phyloP scores from a whole-genome alignment of 2,888 invertebrate species.

The Eulithis prunata region DNA sequence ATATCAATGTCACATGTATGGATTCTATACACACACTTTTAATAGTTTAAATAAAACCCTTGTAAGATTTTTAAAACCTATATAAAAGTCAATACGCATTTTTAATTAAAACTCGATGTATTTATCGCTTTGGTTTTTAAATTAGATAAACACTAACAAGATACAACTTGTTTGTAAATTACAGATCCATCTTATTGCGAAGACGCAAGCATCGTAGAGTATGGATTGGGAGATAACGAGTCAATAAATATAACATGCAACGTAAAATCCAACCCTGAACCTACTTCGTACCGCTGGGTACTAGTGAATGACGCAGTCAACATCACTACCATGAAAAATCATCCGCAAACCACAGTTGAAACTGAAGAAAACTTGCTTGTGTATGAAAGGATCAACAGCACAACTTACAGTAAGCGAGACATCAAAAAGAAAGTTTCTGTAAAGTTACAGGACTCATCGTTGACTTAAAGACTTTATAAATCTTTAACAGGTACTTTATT shows the following conservation, averaged over 20 bases:
- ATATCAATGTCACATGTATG: conserved; percentile 71
- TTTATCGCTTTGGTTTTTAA: too few relatives aligned
- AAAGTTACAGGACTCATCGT: too few relatives aligned
- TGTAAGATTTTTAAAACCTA: too few relatives aligned
- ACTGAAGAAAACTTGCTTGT: conserved; percentile 58
- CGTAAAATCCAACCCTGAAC: conserved; percentile 64
- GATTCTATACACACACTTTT: neutral
- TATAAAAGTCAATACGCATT: too few relatives aligned
- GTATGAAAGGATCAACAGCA: conserved; percentile 65
- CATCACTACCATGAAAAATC: conserved; percentile 48
- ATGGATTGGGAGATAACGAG: conserved; percentile 67
- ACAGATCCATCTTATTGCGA: conserved; percentile 71
- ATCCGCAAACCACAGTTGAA: conserved; percentile 53
- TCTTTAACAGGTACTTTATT: conserved; percentile 57
- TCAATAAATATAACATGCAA: conserved; percentile 70
- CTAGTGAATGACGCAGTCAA: conserved; percentile 62
- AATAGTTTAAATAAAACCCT: too few relatives aligned
- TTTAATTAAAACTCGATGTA: too few relatives aligned
- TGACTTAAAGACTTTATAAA: neutral
- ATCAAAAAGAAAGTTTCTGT: neutral
- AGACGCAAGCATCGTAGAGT: conserved; percentile 61
- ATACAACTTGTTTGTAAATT: neutral
- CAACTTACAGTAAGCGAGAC: conserved; percentile 62
- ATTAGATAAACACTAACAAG: neutral
- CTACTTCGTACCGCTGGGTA: conserved; percentile 67